Evolutionary conservation across 2,888 invertebrate species (phyloP).

Genomic region (Linnaemya tessellans): DNA sequence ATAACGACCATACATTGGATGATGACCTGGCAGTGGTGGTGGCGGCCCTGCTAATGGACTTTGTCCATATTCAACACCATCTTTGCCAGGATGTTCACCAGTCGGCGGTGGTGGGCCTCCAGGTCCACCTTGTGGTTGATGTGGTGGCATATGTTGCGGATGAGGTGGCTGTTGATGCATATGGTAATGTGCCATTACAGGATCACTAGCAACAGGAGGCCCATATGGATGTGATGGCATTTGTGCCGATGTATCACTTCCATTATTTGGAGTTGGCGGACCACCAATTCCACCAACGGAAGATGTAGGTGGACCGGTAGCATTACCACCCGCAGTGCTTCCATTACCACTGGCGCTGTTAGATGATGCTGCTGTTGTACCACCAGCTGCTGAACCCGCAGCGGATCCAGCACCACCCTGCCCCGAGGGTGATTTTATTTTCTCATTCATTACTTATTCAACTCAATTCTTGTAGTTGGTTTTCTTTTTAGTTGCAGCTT

Average conservation of each 20-base stretch:
- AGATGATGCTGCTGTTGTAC: conserved; percentile 48
- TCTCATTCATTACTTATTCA: conserved; percentile 80
- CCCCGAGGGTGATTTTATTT: conserved; percentile 82
- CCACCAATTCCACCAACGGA: conserved; percentile 68
- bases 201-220: conserved; percentile 78
- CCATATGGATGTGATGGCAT: conserved; percentile 79
- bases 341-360: conserved; percentile 51
- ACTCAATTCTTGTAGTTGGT: conserved; percentile 73
- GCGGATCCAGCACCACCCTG: conserved; percentile 77
- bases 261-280: conserved; percentile 79
- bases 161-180: conserved; percentile 79
- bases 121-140: conserved; percentile 75
- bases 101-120: conserved; percentile 76
- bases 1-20: conserved; percentile 81
- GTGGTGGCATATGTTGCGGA: conserved; percentile 79
- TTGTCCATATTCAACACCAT: conserved; percentile 80
- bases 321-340: conserved; percentile 54
- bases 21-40: conserved; percentile 78
- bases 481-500: conserved; percentile 75
- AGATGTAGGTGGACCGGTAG: conserved; percentile 50
- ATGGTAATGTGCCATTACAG: conserved; percentile 81
- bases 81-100: conserved; percentile 81
- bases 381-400: conserved; percentile 68
- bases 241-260: conserved; percentile 78
- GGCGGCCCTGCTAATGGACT: conserved; percentile 78